Base-by-base conservation (phyloP, 1,140 invertebrate genomes). In the Hyposmocoma kahamanoa region DNA sequence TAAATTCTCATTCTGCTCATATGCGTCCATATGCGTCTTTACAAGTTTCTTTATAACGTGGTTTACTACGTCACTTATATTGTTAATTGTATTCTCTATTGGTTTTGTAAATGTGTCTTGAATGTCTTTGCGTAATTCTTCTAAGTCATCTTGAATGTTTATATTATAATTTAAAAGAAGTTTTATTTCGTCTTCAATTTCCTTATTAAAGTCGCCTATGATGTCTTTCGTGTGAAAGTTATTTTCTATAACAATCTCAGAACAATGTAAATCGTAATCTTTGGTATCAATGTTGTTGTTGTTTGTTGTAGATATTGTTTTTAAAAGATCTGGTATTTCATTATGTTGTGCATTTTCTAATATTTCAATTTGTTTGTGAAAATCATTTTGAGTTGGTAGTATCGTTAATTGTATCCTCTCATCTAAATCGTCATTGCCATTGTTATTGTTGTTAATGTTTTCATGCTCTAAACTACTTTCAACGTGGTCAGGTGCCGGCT, bases 131-230 rank as follows among this genome's bases (percentile, higher is more conserved):
- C 82, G 67, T 42, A 87, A 62, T 63, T 83, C 83, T 52, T 85
- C 72, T 59, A 87, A 63, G 53, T 87, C 86, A 30, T 87, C 76
- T 60, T 86, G 69, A 57, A 86, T 86, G 53, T 81, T 83, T 18
- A 83, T 81, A 50, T 83, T 85, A 53, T 83, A 82, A 60, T 83
- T 83, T 15, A 83, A 59, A 44, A 83, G 57, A 30, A 77, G 71
- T 50, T 80, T 85, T 34, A 89, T 79, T 80, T 88, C 88, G 53
- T 86, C 82, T 67, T 88, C 87, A 21, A 88, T 72, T 75, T 88
- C 87, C 67, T 87, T 87, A 45, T 86, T 87, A 56, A 89, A 88
- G 60, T 89, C 85, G 19, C 87, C 88, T 52, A 88, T 85, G 39
- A 88, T 87, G 62, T 85, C 82, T 50, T 75, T 81, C 2, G 79